Base-by-base conservation (phyloP, 1,140 invertebrate species). In the Nasonia vitripennis region DNA sequence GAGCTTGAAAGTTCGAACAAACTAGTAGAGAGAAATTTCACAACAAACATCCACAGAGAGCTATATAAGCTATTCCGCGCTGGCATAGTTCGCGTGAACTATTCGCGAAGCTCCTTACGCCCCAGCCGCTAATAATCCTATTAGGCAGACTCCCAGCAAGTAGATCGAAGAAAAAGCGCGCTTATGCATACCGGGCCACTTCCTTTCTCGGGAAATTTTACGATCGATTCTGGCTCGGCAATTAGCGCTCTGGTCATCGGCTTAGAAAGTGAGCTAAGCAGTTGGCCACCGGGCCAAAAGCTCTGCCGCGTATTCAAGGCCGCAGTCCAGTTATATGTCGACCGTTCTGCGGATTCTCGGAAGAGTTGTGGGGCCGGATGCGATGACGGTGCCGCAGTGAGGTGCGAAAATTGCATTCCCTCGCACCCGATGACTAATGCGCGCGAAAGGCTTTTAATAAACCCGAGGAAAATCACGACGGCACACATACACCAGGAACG, bases 221-320 rank as follows among this genome's bases (percentile, higher is more conserved):
- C 51, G 51, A 55, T 37, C 34, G 34, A 37, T 37, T 6, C 5
- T 37, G 51, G 51, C 12, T 27, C 14, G 73, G 37, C 14, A 83
- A 83, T 75, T 77, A 83, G 27, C 51, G 81, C 20, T 27, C 27
- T 83, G 81, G 73, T 31, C 81, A 77, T 51, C 55, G 55, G 20
- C 55, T 62, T 62, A 62, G 55, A n/a, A 62, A 62, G 55, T 62
- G 55, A 62, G 55, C 55, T 20, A 27, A 17, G 31, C 9, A 31
- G 6, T 71, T 71, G 70, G 70, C 70, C 27, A n/a, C 70, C 7
- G 27, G 70, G 70, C 70, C 70, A 27, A 71, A 34, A 17, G 70
- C 70, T 71, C 1, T 12, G 23, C 68, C 27, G 14, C 17, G 55
- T n/a, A 5, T 62, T 62, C 55, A 62, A 62, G 55, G 55, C 55